Percentiles rank a stretch among this genome's conserved stretches.
Evolutionary conservation across 2,113 vertebrate species (phyloP).

Genomic region (Heterocephalus glaber): DNA sequence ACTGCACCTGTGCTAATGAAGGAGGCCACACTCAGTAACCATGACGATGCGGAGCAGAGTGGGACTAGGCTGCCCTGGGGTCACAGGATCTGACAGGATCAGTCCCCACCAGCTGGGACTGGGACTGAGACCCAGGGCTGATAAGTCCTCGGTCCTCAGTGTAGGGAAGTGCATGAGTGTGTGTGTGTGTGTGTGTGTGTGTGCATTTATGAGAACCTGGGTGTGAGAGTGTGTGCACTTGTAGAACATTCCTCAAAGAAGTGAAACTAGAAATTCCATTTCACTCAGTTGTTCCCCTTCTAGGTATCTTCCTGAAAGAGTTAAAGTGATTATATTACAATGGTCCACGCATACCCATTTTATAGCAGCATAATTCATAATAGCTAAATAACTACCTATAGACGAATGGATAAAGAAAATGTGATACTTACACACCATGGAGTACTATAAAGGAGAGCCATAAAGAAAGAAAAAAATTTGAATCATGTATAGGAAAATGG

Average conservation of each 20-base stretch:
- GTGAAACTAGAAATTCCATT: background rate
- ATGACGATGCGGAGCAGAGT: accelerated
- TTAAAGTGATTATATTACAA: background rate
- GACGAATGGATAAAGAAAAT: background rate
- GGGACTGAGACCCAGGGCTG: background rate
- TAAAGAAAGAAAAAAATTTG: background rate
- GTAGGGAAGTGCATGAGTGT: background rate
- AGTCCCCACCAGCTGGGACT: background rate
- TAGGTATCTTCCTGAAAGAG: background rate
- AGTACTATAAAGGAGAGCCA: background rate
- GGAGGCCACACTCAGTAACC: accelerated
- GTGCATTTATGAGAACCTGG: background rate
- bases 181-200: background rate
- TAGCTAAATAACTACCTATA: too few relatives aligned
- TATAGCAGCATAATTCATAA: background rate
- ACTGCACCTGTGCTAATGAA: accelerated
- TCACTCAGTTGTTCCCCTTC: background rate
- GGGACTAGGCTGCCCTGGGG: background rate
- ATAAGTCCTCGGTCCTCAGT: background rate
- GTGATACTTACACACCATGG: background rate
- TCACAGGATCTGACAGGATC: background rate
- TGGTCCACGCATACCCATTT: background rate
- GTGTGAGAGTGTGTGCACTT: too few relatives aligned
- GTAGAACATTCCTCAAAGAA: background rate
- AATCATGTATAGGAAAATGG: background rate